Evolutionary conservation across 2,797 vertebrate genomes (phyloP).

Genomic region (Notolepis coatsorum): DNA sequence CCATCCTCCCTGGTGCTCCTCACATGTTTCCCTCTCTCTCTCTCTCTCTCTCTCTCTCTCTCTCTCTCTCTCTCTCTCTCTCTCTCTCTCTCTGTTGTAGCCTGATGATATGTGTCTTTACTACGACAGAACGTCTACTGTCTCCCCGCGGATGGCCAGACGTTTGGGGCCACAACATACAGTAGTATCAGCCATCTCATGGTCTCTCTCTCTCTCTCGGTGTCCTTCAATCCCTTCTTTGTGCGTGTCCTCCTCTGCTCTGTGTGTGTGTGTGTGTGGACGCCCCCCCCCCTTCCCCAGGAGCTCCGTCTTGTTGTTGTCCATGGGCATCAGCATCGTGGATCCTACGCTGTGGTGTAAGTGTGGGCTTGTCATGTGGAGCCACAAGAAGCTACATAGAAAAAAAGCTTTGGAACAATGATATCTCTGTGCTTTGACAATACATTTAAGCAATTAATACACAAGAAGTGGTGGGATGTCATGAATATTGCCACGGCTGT

Average conservation of each 20-base stretch:
- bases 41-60: background rate
- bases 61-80: background rate
- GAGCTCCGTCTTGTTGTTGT: constrained; percentile 26
- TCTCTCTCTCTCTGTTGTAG: constrained; percentile 23
- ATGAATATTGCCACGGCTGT: too few species aligned
- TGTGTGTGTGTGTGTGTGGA: constrained; percentile 30
- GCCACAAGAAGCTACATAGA: constrained; percentile 23
- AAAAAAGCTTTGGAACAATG: constrained; percentile 7
- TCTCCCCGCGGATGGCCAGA: constrained; percentile 63
- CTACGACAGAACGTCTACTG: constrained; percentile 70
- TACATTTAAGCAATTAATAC: too few species aligned
- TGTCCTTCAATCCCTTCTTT: constrained; percentile 70
- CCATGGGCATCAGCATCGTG: constrained; percentile 28
- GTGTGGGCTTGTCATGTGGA: constrained; percentile 56
- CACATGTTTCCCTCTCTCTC: background rate
- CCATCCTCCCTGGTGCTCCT: background rate
- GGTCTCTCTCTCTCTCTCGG: constrained; percentile 41
- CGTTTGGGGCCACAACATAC: constrained; percentile 68
- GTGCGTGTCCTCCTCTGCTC: constrained; percentile 50
- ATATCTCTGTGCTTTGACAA: constrained; percentile 9
- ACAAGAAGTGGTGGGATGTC: too few species aligned
- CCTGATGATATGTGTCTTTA: background rate
- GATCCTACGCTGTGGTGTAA: constrained; percentile 19
- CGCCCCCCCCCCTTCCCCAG: constrained; percentile 38
- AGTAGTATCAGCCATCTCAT: constrained; percentile 64